Evolutionary conservation across 1,140 invertebrate species (phyloP).

Genomic region (Sweltsa coloradensis): DNA sequence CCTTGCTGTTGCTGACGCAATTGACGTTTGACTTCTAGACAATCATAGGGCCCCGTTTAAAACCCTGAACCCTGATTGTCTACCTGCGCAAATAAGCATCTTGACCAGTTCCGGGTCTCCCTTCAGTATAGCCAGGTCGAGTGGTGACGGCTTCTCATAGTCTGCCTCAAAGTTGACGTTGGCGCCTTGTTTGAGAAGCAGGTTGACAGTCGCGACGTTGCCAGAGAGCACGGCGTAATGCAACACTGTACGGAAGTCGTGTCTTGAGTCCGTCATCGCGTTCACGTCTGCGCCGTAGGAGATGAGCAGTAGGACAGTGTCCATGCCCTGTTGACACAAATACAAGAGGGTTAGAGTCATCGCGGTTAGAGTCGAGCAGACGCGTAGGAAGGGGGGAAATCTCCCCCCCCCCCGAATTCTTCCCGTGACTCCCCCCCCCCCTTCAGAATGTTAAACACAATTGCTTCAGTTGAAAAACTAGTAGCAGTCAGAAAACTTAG

Average conservation of each 20-base stretch:
- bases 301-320: constrained; percentile 61
- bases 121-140: constrained; percentile 74
- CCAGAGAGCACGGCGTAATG: constrained; percentile 78
- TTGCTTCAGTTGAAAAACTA: no score
- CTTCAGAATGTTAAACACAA: no score
- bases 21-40: no score
- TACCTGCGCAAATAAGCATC: constrained; percentile 54
- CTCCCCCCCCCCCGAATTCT: no score
- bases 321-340: constrained; percentile 49
- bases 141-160: constrained; percentile 65
- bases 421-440: no score
- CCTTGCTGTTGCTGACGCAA: no score
- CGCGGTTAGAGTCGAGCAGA: no score
- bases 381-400: no score
- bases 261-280: constrained; percentile 62
- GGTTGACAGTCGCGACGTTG: constrained; percentile 61
- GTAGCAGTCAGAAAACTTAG: no score
- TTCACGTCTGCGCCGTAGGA: constrained; percentile 71
- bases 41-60: no score
- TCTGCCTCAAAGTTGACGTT: constrained; percentile 50
- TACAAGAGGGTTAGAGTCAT: no score
- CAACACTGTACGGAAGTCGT: constrained; percentile 70
- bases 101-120: constrained; percentile 61
- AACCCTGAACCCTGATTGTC: constrained; percentile 18
- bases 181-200: constrained; percentile 72